Base-by-base conservation (phyloP, 2,888 invertebrate species). In the Prenolepis imparis region DNA sequence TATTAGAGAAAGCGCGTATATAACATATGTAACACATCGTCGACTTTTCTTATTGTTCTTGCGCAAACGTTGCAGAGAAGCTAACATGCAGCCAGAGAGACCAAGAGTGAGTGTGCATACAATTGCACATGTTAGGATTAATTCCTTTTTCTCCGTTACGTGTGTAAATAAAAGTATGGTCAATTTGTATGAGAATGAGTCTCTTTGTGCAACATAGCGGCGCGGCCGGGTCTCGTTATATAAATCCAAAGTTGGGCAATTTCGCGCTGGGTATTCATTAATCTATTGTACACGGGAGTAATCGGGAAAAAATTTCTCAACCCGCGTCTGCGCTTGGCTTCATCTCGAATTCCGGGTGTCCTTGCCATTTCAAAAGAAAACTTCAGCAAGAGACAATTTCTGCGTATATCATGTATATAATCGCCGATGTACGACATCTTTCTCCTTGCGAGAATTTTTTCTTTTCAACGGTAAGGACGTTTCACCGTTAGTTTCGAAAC, bases 211-310 rank as follows among this genome's bases (percentile, higher is more conserved):
- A n/a, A 64, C 63, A 41, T 3, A 44, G 36, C 64, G 57, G 63
- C 66, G 48, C 66, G 57, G 28, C 57, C 67, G 66, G 57, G 32
- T 78, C 68, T 70, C 80, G 86, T 90, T 90, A 86, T 82, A 85
- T 81, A 90, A 89, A 83, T 24, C n/a, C 57, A 5, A 82, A 72
- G 82, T 89, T 89, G 64, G 32, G 86, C 89, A 90, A 91, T 70
- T 15, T 9, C 15, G 24, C 66, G 39, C 59, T 52, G 84, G 86
- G 80, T 85, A 77, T 73, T 88, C 90, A 84, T 90, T 89, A 88
- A 87, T 82, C 80, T 85, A 91, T 91, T 86, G 90, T 88, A 74
- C 75, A 36, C 68, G 82, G 36, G 36, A 73, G 83, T 74, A 90
- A 88, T 84, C 88, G 85, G 77, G 57, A 84, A 84, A 72, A 66